phyloP scores from a whole-genome alignment of 2,113 vertebrate genomes.

The zebrafish (Danio rerio) region GRCz12tu NC_133177.1:28135501-28136000 shows the following conservation, averaged over 20 bases:
- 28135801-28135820: background rate
- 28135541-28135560: background rate
- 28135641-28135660: background rate
- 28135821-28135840: background rate
- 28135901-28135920: background rate
- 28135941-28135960: no score
- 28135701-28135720: background rate
- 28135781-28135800: background rate
- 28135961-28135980: background rate
- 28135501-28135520: background rate
- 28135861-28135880: no score
- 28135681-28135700: background rate
- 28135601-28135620: background rate
- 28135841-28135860: background rate
- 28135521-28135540: background rate
- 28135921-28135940: background rate
- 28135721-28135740: background rate
- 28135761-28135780: background rate
- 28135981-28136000: no score
- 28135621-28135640: background rate
- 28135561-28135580: background rate
- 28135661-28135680: background rate
- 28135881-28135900: no score
- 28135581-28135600: background rate
- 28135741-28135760: background rate